Percentiles rank a stretch among this genome's conserved stretches.
Evolutionary conservation across 2,113 vertebrate genomes (phyloP).

Genomic region (Toxostoma redivivum): DNA sequence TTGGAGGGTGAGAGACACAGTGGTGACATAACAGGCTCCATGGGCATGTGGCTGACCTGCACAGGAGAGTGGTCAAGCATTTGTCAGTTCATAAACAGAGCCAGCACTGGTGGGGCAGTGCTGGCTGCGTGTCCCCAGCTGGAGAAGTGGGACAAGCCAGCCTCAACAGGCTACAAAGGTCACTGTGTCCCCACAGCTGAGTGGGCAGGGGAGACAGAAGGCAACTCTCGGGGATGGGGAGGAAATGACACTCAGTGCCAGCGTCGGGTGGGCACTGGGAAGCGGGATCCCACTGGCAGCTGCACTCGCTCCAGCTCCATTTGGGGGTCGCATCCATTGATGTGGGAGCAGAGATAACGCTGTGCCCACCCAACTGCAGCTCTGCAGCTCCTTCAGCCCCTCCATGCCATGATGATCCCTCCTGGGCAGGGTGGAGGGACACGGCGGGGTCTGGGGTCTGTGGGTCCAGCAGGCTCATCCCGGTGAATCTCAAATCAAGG

Average conservation of each 20-base stretch:
- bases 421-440: fast-evolving
- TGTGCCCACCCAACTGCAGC: fast-evolving
- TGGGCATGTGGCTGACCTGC: fast-evolving
- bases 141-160: not conserved
- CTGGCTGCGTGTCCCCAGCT: fast-evolving
- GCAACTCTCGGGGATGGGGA: not conserved
- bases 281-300: not conserved
- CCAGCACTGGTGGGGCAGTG: fast-evolving
- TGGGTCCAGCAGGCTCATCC: fast-evolving
- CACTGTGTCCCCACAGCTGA: not conserved
- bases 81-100: not conserved
- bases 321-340: too few relatives aligned
- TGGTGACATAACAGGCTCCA: not conserved
- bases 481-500: fast-evolving
- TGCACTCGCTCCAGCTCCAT: not conserved
- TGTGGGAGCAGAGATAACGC: fast-evolving
- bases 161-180: fast-evolving
- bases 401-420: not conserved
- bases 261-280: fast-evolving
- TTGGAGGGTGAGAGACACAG: not conserved
- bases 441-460: fast-evolving
- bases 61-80: not conserved
- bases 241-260: not conserved
- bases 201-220: fast-evolving
- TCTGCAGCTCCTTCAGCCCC: not conserved